Evolutionary conservation across 2,888 invertebrate genomes (phyloP).

Genomic region (Leptopilina myrica): DNA sequence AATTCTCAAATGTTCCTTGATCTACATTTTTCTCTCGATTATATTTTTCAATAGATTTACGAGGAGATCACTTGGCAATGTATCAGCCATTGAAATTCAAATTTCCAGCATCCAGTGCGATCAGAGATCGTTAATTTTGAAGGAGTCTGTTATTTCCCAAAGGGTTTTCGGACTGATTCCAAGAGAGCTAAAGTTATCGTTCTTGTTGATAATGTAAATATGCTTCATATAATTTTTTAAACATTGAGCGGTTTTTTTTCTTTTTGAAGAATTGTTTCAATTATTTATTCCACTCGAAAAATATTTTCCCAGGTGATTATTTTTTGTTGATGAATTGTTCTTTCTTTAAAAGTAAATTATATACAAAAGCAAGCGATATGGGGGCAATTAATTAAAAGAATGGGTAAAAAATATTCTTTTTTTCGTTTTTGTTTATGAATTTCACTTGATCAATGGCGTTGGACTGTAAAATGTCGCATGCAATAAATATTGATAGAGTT

Average conservation of each 20-base stretch:
- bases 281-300: not conserved
- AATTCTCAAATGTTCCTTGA: not conserved
- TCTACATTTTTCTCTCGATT: conserved; percentile 24
- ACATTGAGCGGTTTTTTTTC: not conserved
- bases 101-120: conserved; percentile 33
- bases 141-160: conserved; percentile 36
- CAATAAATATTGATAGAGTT: conserved; percentile 18
- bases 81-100: conserved; percentile 37
- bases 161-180: conserved; percentile 2
- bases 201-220: conserved; percentile 5
- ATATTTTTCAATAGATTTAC: conserved; percentile 34
- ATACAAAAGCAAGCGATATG: no score
- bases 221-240: not conserved
- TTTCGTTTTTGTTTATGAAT: not conserved
- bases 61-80: conserved; percentile 12
- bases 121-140: conserved; percentile 37
- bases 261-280: not conserved
- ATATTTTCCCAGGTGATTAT: no score
- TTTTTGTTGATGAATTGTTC: no score
- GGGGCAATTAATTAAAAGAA: no score
- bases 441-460: not conserved
- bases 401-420: no score
- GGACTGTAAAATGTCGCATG: not conserved
- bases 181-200: not conserved
- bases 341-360: no score